Percentiles rank a stretch among this genome's conserved stretches.
Conservation (phyloP, 2,797 vertebrate species). For the Propithecus perrieri region DNA sequence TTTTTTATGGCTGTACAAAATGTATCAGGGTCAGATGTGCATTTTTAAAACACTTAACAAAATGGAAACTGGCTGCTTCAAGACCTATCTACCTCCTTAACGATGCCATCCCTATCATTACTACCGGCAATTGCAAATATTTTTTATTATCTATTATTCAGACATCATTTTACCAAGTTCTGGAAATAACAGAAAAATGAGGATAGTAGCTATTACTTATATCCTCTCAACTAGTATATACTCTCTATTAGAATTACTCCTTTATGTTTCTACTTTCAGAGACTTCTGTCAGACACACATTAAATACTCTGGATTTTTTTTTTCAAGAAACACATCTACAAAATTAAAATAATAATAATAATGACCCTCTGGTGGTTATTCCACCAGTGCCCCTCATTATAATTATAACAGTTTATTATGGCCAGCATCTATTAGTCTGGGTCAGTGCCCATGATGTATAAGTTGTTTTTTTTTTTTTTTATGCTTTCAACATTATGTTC, state of each 20-base stretch:
- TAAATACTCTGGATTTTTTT: neutral
- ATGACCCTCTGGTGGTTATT: neutral
- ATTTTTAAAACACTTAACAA: neutral
- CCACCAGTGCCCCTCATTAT: neutral
- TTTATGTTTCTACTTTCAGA: neutral
- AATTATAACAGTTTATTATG: neutral
- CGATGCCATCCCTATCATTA: neutral
- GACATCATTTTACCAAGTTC: neutral
- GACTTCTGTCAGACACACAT: neutral
- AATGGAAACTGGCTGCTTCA: neutral
- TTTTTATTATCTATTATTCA: neutral
- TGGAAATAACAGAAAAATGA: slow-evolving; percentile 27
- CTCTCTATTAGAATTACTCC: neutral
- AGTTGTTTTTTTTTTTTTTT: neutral
- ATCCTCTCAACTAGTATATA: neutral
- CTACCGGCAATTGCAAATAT: neutral
- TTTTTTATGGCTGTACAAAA: neutral
- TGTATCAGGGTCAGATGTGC: neutral
- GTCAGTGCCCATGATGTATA: neutral
- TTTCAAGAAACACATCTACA: neutral
- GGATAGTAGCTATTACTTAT: neutral
- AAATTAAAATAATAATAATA: neutral
- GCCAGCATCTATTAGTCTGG: neutral
- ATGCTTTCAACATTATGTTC: neutral
- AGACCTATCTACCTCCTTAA: neutral